Conservation (phyloP, 2,113 vertebrate genomes). For the Tinamus guttatus region DNA sequence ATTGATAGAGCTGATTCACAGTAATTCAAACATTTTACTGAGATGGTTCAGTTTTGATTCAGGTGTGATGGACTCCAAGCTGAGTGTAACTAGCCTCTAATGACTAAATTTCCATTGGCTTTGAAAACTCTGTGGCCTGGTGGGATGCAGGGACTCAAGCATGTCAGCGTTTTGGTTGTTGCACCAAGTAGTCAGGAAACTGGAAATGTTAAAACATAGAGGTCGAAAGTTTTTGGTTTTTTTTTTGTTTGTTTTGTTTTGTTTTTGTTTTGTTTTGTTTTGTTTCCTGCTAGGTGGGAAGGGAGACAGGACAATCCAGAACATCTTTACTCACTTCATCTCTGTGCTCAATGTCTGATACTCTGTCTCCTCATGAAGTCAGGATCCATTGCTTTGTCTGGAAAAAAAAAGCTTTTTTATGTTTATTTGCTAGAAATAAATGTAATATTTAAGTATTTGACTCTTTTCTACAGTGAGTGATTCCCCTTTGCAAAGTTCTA, state of each 20-base stretch:
- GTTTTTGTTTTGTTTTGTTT: not conserved
- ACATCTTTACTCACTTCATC: not conserved
- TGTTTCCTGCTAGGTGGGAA: not conserved
- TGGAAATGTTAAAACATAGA: not conserved
- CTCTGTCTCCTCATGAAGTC: not conserved
- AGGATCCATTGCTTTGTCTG: not conserved
- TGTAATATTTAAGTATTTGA: not conserved
- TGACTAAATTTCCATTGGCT: not conserved
- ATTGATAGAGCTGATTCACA: slow-evolving; percentile 51
- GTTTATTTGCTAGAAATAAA: not conserved
- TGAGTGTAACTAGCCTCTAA: not conserved
- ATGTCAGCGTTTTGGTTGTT: not conserved
- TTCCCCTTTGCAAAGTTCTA: not conserved
- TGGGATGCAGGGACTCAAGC: not conserved
- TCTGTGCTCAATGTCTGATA: not conserved
- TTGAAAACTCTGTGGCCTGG: not conserved
- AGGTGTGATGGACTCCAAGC: not conserved
- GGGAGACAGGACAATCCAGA: not conserved
- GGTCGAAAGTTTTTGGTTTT: not conserved
- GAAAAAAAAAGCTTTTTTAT: not conserved
- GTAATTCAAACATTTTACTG: slow-evolving; percentile 37
- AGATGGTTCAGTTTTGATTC: slow-evolving; percentile 15
- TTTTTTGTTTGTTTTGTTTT: not conserved
- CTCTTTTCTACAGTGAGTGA: not conserved
- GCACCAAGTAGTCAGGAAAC: not conserved